These are phyloP conservation scores for Tiliacea aurago DNA, from an alignment of 2,888 invertebrate genomes.

Conservation along the genomic window DNA sequence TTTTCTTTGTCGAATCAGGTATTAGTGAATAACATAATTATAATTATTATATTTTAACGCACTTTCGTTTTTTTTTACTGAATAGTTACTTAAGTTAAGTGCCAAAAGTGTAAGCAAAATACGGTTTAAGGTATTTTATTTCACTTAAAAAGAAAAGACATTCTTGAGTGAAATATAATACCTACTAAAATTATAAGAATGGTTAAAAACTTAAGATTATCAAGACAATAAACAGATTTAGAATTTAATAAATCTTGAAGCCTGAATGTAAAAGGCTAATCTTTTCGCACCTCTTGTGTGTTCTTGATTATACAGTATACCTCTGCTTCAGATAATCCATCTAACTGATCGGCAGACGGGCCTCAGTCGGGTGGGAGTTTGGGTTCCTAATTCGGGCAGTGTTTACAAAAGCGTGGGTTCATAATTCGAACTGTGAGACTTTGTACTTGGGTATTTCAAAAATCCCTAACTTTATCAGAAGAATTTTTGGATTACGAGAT, in stretches of 20 bases:
- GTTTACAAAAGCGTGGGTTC: neutral
- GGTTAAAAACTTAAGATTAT: neutral
- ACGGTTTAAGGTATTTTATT: neutral
- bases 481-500: neutral
- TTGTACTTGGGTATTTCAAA: neutral
- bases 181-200: neutral
- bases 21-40: too few species aligned
- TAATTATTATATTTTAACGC: too few species aligned
- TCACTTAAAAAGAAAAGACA: neutral
- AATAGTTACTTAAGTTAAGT: too few species aligned
- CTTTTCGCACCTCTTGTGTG: conserved; percentile 8
- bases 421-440: neutral
- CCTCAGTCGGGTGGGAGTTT: conserved; percentile 13
- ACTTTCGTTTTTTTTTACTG: too few species aligned
- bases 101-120: neutral
- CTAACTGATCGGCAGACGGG: conserved; percentile 5
- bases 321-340: conserved; percentile 19
- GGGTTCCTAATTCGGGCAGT: neutral
- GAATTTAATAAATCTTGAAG: too few species aligned
- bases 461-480: neutral
- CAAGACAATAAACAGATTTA: neutral
- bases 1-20: neutral
- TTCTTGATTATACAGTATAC: conserved; percentile 35
- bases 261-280: neutral
- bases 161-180: neutral